Evolutionary conservation across 2,888 invertebrate genomes (phyloP), one percentile per base, ranked within the genome.

Genomic region (Acanthopleura granulata): DNA sequence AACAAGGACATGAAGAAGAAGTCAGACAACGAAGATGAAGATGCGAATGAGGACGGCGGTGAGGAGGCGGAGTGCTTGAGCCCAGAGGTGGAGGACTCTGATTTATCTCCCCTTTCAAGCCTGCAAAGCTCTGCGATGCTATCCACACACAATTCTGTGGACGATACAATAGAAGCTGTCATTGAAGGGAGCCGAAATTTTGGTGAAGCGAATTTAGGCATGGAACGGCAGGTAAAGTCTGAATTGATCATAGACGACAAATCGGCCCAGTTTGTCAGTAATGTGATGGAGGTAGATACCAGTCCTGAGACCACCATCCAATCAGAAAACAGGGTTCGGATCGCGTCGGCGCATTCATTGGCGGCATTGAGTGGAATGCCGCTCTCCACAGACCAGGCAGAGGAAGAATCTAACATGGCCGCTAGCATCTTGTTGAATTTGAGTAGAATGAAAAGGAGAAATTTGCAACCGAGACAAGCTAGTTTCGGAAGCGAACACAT

Each of bases 391-490:
- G 66, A 22, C 25, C 29, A 3, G 16, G 66, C 22, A 22, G 29
- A 18, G 18, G 66, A 66, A 22, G 66, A 66, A 22, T 66, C 29
- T 14, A 66, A 27, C 25, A 6, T 66, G 6, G 66, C 66, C 22
- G 66, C 66, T 6, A 66, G 66, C 14, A 66, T 66, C 16, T 14
- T 66, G 29, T 27, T 66, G 22, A 27, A 66, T 66, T 25, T 66
- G 15, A 22, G 66, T 66, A 9, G 40, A 6, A 40, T 40, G 40
- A 40, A 40, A 40, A 40, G 40, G 40, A 40, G 40, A 9, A 40
- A 9, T 40, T 40, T 40, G 40, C 40, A 40, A 40, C 40, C 40
- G 40, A 40, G 40, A 40, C 40, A 40, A 40, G 40, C 57, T 1
- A 57, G 22, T 12, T 57, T 57, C 12, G 57, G 18, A 57, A 57